A percentile compares a stretch with the other conserved stretches of the same genome.
These are phyloP conservation scores for Plebejus melissa DNA, from an alignment of 2,888 invertebrate species.

Conservation along the genomic window DNA sequence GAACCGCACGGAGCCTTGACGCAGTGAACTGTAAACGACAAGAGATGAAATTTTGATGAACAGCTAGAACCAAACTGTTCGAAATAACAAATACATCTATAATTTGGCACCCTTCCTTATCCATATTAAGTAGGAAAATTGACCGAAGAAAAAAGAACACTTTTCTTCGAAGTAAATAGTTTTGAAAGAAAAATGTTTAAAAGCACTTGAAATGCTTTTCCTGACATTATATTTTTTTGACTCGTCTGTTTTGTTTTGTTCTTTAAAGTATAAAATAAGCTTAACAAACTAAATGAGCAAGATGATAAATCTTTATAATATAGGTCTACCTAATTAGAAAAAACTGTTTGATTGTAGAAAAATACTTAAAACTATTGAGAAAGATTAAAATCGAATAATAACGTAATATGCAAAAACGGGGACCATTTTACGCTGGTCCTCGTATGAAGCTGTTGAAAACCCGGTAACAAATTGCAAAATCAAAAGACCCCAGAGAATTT, in stretches of 20 bases:
- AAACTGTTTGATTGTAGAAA: neutral
- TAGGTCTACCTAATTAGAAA: neutral
- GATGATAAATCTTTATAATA: neutral
- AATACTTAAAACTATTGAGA: neutral
- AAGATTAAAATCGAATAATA: constrained; percentile 12
- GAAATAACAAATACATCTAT: neutral
- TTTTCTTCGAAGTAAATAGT: too few species aligned
- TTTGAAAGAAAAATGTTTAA: too few species aligned
- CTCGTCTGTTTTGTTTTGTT: too few species aligned
- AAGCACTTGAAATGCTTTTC: too few species aligned
- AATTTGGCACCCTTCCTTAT: too few species aligned
- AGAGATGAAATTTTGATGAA: constrained; percentile 35
- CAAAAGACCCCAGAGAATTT: constrained; percentile 65
- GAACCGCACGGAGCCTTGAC: neutral
- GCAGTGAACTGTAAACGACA: neutral
- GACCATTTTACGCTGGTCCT: constrained; percentile 12
- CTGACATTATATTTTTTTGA: too few species aligned
- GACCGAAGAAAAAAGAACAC: too few species aligned
- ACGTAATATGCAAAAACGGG: constrained; percentile 8
- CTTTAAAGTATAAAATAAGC: too few species aligned
- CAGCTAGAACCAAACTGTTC: neutral
- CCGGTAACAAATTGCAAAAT: constrained; percentile 68
- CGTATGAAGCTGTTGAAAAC: constrained; percentile 37
- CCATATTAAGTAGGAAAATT: too few species aligned
- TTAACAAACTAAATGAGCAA: neutral